Percentiles rank a stretch among this genome's conserved stretches.
Conservation (phyloP, 2,113 vertebrate genomes). For the human (Homo sapiens) region DNA sequence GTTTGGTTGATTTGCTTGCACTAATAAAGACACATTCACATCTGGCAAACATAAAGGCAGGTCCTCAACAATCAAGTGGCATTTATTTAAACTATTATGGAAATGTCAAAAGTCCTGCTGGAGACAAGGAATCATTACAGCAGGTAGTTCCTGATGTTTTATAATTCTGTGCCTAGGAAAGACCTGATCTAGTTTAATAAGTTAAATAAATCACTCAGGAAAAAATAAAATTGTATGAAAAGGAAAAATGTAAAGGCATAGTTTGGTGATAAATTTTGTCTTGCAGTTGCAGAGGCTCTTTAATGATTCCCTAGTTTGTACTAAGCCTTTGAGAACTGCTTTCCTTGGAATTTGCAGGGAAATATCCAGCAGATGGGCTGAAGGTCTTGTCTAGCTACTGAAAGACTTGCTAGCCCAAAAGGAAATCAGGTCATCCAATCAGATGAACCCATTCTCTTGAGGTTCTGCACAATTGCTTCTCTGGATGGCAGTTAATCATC, state of each 20-base stretch:
- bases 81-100: constrained; percentile 50
- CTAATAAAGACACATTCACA: constrained; percentile 37
- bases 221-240: constrained; percentile 40
- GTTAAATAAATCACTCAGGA: constrained; percentile 23
- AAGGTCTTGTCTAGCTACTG: constrained; percentile 39
- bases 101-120: constrained; percentile 53
- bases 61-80: constrained; percentile 18
- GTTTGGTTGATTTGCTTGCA: constrained; percentile 19
- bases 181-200: not conserved
- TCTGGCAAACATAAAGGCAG: constrained; percentile 22
- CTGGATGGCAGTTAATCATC: constrained; percentile 12
- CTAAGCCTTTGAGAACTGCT: constrained; percentile 30
- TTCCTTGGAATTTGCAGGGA: not conserved
- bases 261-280: not conserved
- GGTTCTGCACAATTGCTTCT: not conserved
- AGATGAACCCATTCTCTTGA: constrained; percentile 1
- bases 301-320: constrained; percentile 5
- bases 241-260: not conserved
- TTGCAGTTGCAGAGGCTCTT: not conserved
- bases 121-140: not conserved
- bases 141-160: constrained; percentile 24
- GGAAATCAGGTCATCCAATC: constrained; percentile 32
- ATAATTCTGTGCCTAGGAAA: not conserved
- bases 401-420: constrained; percentile 39
- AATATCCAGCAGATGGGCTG: constrained; percentile 32